These are phyloP conservation scores for Psilanteris sp. DNA, from an alignment of 1,140 invertebrate genomes.

Conservation along the genomic window DNA sequence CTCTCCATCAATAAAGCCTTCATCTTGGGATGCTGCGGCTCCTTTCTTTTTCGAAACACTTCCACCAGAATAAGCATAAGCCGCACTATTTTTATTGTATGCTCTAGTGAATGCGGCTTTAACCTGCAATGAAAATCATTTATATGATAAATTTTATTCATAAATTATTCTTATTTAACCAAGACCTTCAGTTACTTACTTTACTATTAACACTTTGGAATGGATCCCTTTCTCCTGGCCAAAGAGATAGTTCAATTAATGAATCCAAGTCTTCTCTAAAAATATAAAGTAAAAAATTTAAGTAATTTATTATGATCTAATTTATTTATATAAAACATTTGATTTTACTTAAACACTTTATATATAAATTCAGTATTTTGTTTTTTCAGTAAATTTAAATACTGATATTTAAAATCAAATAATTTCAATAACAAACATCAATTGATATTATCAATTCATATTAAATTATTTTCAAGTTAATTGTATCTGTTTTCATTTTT, in stretches of 20 bases:
- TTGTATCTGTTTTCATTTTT: too few species aligned
- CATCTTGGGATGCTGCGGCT: slow-evolving; percentile 69
- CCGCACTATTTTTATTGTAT: slow-evolving; percentile 91
- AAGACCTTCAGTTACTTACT: too few species aligned
- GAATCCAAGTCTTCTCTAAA: slow-evolving; percentile 93
- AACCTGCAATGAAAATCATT: slow-evolving; percentile 74
- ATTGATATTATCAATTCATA: too few species aligned
- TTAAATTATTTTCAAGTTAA: too few species aligned
- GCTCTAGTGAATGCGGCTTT: slow-evolving; percentile 95
- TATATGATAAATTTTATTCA: too few species aligned
- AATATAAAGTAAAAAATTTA: slow-evolving; percentile 80
- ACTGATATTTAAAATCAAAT: too few species aligned
- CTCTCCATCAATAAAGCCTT: slow-evolving; percentile 76
- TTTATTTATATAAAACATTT: too few species aligned
- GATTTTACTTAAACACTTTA: too few species aligned
- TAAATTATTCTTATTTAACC: too few species aligned
- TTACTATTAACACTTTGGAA: slow-evolving; percentile 89
- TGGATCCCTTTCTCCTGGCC: slow-evolving; percentile 89
- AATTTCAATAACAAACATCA: too few species aligned
- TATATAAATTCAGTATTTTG: too few species aligned
- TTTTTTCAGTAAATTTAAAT: too few species aligned
- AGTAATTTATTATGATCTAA: background rate
- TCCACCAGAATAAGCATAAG: slow-evolving; percentile 86
- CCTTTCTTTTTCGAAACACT: slow-evolving; percentile 80
- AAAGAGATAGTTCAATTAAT: slow-evolving; percentile 90